Base-by-base conservation (phyloP, 2,797 vertebrate genomes). In the Sciurus carolinensis region DNA sequence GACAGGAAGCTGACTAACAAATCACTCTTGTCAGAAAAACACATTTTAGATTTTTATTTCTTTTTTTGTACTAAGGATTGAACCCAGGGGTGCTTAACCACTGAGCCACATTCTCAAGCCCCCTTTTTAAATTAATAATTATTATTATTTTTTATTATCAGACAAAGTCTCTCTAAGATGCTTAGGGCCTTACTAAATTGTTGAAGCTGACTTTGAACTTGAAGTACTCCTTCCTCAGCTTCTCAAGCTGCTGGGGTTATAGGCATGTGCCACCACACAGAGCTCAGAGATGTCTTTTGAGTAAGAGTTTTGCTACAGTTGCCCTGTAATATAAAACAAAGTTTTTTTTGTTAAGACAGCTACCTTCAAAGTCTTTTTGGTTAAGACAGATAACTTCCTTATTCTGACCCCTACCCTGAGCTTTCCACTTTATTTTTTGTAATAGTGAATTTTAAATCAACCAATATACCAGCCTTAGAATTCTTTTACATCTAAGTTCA, bases 391-490 rank as follows among this genome's bases (percentile, higher is more conserved):
- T 11, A 69, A 52, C 69, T 89, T 95, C 26, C 3, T n/a, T 14
- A 42, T 36, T 64, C 42, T 75, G 50, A 28, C 7, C n/a, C 54
- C 30, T 36, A 13, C 36, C 20, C 33, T 72, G 17, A 50, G 14
- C 82, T 86, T 87, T 75, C 64, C 33, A 82, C 17, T 91, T 91
- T 76, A 44, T 88, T 94, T 52, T 91, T 36, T 91, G 86, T 69
- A 75, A 79, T n/a, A 33, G 47, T 69, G 62, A 77, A 47, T 84
- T 92, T 90, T 91, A 92, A 75, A 94, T 59, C 77, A 92, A 64
- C 17, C 47, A 24, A n/a, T 18, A 4, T 59, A 54, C 3, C 17
- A 84, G 39, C 10, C 14, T 52, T 52, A 72, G 87, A 94, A 93
- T 76, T 82, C 71, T 91, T 64, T 62, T 64, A 57, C 7, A 84